These are phyloP conservation scores for Nothura maculosa DNA, from an alignment of 2,797 vertebrate species.

Conservation along the genomic window DNA sequence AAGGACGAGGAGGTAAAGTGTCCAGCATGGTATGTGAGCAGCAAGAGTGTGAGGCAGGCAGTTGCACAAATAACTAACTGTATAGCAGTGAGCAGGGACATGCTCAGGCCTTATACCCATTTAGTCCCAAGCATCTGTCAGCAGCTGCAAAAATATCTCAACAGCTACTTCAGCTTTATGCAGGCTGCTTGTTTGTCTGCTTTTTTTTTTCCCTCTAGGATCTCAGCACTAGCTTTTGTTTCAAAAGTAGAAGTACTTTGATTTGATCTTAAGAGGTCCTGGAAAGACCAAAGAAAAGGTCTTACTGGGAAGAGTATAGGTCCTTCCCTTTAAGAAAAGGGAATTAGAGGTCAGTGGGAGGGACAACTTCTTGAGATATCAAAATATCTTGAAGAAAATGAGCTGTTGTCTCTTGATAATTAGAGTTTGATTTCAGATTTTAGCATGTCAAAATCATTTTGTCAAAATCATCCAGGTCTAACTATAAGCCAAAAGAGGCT, in stretches of 20 bases:
- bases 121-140: background rate
- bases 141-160: background rate
- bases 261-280: background rate
- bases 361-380: background rate
- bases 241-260: background rate
- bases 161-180: background rate
- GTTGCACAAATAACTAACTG: background rate
- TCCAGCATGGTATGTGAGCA: background rate
- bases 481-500: background rate
- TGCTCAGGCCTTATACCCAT: background rate
- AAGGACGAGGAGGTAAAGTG: background rate
- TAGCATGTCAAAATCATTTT: background rate
- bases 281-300: no score
- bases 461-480: background rate
- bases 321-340: background rate
- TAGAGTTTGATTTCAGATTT: background rate
- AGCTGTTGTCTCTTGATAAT: background rate
- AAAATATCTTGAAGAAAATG: background rate
- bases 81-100: background rate
- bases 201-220: background rate
- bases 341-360: background rate
- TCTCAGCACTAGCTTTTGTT: background rate
- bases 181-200: background rate
- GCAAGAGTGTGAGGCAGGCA: background rate
- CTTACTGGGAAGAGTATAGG: no score